A percentile compares a stretch with the other conserved stretches of the same genome.
phyloP scores from a whole-genome alignment of 2,113 vertebrate species.

The Cryptotis parvus region DNA sequence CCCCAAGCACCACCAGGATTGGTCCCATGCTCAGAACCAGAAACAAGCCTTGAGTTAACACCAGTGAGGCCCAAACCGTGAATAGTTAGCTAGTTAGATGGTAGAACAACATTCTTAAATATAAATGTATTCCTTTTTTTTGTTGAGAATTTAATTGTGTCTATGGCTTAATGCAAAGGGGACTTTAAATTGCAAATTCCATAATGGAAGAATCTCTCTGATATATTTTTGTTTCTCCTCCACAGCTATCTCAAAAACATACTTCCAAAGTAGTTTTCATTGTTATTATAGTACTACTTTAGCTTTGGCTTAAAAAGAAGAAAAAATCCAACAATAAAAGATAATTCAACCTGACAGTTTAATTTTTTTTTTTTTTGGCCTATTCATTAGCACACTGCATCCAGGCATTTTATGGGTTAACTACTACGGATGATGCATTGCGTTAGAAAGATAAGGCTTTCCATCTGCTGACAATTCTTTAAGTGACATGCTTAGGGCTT shows the following conservation, averaged over 20 bases:
- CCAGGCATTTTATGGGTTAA: neutral
- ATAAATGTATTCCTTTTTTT: neutral
- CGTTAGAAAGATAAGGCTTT: neutral
- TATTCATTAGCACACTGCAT: neutral
- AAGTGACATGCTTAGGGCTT: neutral
- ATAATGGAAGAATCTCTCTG: neutral
- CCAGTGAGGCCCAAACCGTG: too few relatives aligned
- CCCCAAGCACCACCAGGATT: too few relatives aligned
- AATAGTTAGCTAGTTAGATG: too few relatives aligned
- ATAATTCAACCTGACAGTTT: neutral
- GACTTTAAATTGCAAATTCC: neutral
- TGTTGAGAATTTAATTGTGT: neutral
- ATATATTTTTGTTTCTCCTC: neutral
- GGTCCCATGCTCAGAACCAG: too few relatives aligned
- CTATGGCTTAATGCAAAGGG: neutral
- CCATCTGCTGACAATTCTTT: neutral
- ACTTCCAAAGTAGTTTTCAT: neutral
- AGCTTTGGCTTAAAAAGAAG: constrained; percentile 9
- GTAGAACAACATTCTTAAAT: too few relatives aligned
- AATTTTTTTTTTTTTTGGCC: neutral
- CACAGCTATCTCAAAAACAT: neutral
- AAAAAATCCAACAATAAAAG: neutral
- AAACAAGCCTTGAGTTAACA: too few relatives aligned
- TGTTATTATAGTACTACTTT: neutral
- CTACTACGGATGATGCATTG: neutral